Base-by-base conservation (phyloP, 1,140 invertebrate species). In the Littorina saxatilis region DNA sequence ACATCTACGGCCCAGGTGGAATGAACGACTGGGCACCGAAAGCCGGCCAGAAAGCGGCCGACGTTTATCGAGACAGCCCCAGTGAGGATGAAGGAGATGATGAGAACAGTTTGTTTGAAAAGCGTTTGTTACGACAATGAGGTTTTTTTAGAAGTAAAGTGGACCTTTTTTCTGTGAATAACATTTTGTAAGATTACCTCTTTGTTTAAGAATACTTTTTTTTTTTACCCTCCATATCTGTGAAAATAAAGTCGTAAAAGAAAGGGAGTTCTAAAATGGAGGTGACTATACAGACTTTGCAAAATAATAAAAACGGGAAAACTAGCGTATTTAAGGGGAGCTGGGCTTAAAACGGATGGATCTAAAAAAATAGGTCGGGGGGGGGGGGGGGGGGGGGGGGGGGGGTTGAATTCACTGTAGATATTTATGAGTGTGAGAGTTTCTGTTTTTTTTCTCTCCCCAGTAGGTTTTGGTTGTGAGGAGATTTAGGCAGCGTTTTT, bases 61-160 rank as follows among this genome's bases (percentile, higher is more conserved):
- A 43, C 9, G 58, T 78, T 32, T 78, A 58, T 37, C 55, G 39
- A 9, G 76, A 78, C 58, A 63, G 39, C 13, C 76, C 76, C 29
- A 78, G 76, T 29, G 76, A 78, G 13, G 76, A 78, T 58, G 76
- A 78, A 29, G 76, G 39, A 11, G 76, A 78, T 17, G n/a, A 78
- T 37, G 76, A 78, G 32, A 39, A 78, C 55, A 78, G 39, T 61
- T 58, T 78, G 55, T 78, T 78, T 78, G 76, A 78, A 15, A 39
- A 78, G 37, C 15, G 29, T 4, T 66, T 78, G 37, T 27, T 78
- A 2, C 52, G n/a, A 37, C 52, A 78, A 39, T 73, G n/a, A 73
- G n/a, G n/a, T n/a, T n/a, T n/a, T n/a, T n/a, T n/a, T n/a, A n/a
- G n/a, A n/a, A n/a, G n/a, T n/a, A n/a, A n/a, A n/a, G n/a, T n/a